Conservation (phyloP, 2,113 vertebrate species). For the Catharus fuscescens region DNA sequence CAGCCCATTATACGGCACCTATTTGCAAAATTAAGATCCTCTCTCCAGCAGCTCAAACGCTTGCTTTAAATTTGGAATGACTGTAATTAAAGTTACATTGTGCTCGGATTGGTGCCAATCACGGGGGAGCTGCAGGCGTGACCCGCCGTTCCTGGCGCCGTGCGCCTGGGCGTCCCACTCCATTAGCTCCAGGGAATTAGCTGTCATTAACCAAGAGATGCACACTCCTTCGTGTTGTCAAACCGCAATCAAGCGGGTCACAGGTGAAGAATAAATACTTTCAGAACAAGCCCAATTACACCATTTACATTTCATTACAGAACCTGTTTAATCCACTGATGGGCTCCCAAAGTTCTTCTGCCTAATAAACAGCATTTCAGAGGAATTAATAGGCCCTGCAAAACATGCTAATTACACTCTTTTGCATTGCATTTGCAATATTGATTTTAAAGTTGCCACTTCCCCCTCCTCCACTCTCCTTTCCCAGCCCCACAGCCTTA, state of each 20-base stretch:
- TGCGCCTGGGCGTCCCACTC: constrained; percentile 64
- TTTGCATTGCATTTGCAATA: constrained; percentile 68
- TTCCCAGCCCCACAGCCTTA: not conserved
- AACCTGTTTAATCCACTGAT: constrained; percentile 72
- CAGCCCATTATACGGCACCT: constrained; percentile 49
- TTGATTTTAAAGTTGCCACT: constrained; percentile 57
- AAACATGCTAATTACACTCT: constrained; percentile 70
- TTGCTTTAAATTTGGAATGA: constrained; percentile 69
- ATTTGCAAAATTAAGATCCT: constrained; percentile 72
- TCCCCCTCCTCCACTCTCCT: not conserved
- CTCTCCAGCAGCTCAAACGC: constrained; percentile 67
- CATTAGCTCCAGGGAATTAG: constrained; percentile 76
- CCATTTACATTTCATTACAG: constrained; percentile 79
- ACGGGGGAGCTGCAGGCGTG: constrained; percentile 56
- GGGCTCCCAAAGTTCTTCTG: constrained; percentile 67
- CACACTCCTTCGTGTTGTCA: constrained; percentile 75
- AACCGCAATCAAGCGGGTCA: constrained; percentile 75
- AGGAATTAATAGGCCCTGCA: constrained; percentile 70
- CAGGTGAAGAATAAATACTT: constrained; percentile 80
- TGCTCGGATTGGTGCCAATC: constrained; percentile 75
- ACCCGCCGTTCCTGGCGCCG: constrained; percentile 44
- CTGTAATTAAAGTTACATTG: constrained; percentile 77
- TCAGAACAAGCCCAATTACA: constrained; percentile 78
- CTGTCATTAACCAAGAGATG: constrained; percentile 73
- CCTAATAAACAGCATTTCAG: constrained; percentile 70